phyloP scores from a whole-genome alignment of 2,797 vertebrate species.

The Hybognathus amarus region DNA sequence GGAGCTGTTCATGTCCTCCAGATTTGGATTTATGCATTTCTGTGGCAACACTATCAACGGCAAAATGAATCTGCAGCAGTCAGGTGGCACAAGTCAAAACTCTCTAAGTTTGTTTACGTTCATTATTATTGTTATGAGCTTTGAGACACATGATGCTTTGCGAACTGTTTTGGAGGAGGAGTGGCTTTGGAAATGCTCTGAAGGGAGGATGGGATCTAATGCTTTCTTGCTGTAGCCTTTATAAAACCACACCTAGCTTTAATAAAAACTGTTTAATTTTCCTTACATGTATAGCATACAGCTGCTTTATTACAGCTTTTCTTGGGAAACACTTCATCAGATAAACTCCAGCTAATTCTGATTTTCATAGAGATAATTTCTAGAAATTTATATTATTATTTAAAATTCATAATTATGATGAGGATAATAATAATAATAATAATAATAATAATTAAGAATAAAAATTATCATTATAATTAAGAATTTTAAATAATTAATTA shows the following conservation, averaged over 20 bases:
- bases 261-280: too few species aligned
- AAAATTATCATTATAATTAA: too few species aligned
- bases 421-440: too few species aligned
- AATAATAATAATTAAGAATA: too few species aligned
- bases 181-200: not conserved
- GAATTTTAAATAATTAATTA: too few species aligned
- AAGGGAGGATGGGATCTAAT: not conserved
- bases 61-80: not conserved
- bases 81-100: not conserved
- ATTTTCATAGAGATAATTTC: not conserved
- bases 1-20: not conserved
- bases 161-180: too few species aligned
- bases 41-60: not conserved
- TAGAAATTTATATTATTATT: not conserved
- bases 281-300: not conserved
- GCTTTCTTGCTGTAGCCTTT: not conserved
- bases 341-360: not conserved
- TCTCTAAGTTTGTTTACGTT: not conserved
- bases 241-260: not conserved
- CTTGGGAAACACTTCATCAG: not conserved
- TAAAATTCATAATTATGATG: too few species aligned
- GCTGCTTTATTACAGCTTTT: not conserved
- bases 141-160: not conserved
- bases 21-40: not conserved
- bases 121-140: not conserved